Base-by-base conservation (phyloP, 1,140 invertebrate species). In the Spodoptera litura region DNA sequence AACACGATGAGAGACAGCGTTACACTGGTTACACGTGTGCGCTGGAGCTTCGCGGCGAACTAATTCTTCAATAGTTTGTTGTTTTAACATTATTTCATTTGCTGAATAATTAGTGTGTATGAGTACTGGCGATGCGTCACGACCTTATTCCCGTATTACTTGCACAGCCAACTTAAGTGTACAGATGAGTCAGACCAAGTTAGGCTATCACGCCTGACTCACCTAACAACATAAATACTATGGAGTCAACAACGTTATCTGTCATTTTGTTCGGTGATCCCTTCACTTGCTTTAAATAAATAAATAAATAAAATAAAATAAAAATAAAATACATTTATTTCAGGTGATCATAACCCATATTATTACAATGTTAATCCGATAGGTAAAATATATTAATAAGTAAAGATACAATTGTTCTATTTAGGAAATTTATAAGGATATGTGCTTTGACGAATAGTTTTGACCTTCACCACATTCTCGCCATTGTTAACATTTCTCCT, bases 121-220 rank as follows among this genome's bases (percentile, higher is more conserved):
- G 73, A 61, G 59, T 82, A 61, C 49, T 72, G 66, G 25, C 52
- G 79, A 88, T 93, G 91, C 85, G 90, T 93, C 90, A 93, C 81
- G 68, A 44, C 61, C 80, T 85, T 88, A 88, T 91, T 88, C 82
- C 84, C 78, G 83, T 83, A 74, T 86, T 82, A 81, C 78, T 79
- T 82, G 78, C 79, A 62, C 78, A 83, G 78, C 79, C 79, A 83
- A 87, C 80, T 89, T 87, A 83, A 38, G 38, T 44, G 38, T 76
- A 80, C 74, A 83, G 79, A 88, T 93, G 91, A 93, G 83, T 93
- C 91, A 93, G 76, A 12, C 78, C 62, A 85, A 85, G 78, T 83
- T 85, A 81, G 84, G 82, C 78, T 89, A 88, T 88, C 81, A 81
- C 79, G 76, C 80, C 81, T 92, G 90, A 93, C 82, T 93, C 91